Evolutionary conservation across 1,140 invertebrate genomes (phyloP).

Genomic region (Philopotamus ludificatus): DNA sequence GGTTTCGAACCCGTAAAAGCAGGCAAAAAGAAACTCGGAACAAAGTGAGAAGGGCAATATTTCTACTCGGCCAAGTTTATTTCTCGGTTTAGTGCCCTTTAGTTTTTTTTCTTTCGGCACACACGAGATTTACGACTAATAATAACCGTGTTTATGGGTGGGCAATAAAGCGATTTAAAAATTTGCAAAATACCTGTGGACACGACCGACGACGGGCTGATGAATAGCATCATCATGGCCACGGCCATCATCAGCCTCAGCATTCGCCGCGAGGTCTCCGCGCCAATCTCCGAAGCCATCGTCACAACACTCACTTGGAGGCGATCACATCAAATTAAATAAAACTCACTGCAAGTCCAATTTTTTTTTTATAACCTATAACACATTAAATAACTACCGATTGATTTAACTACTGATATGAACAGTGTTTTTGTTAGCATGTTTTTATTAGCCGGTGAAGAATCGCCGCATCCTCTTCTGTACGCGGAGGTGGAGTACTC

Average conservation of each 20-base stretch:
- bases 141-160: neutral
- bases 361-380: no score
- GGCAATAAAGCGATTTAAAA: neutral
- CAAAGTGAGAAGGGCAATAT: constrained; percentile 12
- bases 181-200: constrained; percentile 8
- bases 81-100: neutral
- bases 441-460: no score
- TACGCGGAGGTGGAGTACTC: no score
- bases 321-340: no score
- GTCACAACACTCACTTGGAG: no score
- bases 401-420: no score
- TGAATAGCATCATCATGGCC: neutral
- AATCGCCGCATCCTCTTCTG: neutral
- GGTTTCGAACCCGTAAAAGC: neutral
- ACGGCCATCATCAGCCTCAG: constrained; percentile 1
- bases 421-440: no score
- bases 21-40: constrained; percentile 8
- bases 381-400: no score
- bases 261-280: neutral
- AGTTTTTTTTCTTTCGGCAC: neutral
- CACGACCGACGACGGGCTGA: constrained; percentile 1
- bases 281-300: no score
- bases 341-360: no score
- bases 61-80: neutral
- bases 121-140: neutral